Percentiles rank a stretch among this genome's conserved stretches.
Conservation (phyloP, 2,797 vertebrate genomes). For the Sandelia bainsii region DNA sequence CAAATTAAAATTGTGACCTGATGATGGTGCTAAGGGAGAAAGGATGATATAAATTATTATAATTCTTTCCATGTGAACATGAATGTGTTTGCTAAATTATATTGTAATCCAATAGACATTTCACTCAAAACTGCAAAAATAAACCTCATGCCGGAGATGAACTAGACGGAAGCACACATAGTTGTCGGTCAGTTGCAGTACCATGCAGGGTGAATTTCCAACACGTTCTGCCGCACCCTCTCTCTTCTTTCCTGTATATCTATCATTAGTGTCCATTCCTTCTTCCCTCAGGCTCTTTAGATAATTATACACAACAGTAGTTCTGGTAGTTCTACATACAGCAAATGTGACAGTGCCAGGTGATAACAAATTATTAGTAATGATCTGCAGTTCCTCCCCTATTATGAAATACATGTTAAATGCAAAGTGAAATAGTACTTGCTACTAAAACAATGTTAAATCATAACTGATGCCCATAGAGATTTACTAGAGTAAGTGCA, state of each 20-base stretch:
- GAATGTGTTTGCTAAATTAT: too few relatives aligned
- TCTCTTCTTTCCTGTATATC: background rate
- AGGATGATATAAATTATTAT: too few relatives aligned
- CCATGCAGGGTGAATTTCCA: background rate
- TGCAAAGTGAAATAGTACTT: conserved; percentile 40
- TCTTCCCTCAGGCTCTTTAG: conserved; percentile 28
- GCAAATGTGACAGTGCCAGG: conserved; percentile 16
- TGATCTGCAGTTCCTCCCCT: conserved; percentile 21
- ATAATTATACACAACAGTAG: conserved; percentile 49
- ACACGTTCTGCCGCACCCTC: background rate
- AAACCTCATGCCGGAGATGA: too few relatives aligned
- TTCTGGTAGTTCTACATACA: conserved; percentile 37
- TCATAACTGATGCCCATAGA: conserved; percentile 8
- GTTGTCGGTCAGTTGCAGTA: background rate
- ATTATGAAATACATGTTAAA: conserved; percentile 53
- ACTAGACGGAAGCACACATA: conserved; percentile 17
- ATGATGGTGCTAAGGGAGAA: too few relatives aligned
- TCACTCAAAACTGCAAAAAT: too few relatives aligned
- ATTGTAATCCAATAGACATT: too few relatives aligned
- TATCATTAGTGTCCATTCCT: background rate
- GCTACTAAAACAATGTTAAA: conserved; percentile 44
- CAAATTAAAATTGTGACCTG: too few relatives aligned
- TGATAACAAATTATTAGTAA: conserved; percentile 23
- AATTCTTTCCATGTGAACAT: too few relatives aligned
- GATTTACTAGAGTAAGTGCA: background rate